phyloP scores from a whole-genome alignment of 2,113 vertebrate genomes.

The Holacanthus passer region DNA sequence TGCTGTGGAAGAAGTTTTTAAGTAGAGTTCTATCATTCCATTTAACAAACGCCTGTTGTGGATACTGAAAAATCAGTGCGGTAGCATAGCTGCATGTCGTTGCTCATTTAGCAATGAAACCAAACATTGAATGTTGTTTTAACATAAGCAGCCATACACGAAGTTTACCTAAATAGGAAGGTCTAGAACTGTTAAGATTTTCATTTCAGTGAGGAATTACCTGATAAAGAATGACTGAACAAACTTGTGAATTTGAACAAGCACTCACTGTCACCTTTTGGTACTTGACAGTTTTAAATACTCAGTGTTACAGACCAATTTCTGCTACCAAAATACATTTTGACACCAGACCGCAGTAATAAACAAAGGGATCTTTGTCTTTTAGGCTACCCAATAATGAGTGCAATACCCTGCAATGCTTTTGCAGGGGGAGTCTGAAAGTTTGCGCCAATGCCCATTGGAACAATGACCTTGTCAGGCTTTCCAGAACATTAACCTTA shows the following conservation, averaged over 20 bases:
- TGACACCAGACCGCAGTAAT: no score
- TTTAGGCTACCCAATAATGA: no score
- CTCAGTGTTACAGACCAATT: no score
- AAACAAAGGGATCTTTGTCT: no score
- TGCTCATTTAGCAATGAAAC: background rate
- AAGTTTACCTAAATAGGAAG: background rate
- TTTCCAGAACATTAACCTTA: background rate
- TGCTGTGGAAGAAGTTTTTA: conserved; percentile 22
- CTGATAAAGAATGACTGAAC: background rate
- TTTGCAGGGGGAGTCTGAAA: no score
- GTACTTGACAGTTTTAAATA: background rate
- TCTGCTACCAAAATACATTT: no score
- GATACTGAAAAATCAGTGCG: background rate
- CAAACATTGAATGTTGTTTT: background rate
- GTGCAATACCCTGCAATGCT: no score
- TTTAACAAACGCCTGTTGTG: background rate
- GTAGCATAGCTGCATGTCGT: background rate
- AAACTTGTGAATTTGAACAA: background rate
- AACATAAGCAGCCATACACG: background rate
- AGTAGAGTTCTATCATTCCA: conserved; percentile 45
- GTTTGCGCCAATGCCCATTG: background rate
- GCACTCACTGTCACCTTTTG: background rate
- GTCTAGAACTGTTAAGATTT: background rate
- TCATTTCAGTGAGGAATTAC: background rate
- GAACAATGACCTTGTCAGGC: no score